These are phyloP conservation scores for Allophyes oxyacanthae DNA, from an alignment of 2,888 invertebrate species.

Conservation along the genomic window DNA sequence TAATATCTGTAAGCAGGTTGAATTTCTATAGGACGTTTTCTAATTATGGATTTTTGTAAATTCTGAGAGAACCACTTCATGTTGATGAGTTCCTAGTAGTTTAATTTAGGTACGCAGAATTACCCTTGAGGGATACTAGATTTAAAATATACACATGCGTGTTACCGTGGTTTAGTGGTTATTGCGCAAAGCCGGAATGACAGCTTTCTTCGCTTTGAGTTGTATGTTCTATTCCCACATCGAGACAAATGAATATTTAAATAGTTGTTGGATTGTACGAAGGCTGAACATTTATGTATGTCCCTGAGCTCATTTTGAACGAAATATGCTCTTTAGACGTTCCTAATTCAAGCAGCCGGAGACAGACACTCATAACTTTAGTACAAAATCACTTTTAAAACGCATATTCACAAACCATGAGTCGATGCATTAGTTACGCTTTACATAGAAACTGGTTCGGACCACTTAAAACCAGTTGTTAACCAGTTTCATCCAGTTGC, in stretches of 20 bases:
- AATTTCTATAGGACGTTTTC: too few relatives aligned
- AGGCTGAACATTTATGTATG: too few relatives aligned
- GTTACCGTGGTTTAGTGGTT: too few relatives aligned
- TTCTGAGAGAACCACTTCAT: background rate
- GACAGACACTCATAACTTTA: too few relatives aligned
- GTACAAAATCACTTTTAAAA: conserved; percentile 32
- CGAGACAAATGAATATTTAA: background rate
- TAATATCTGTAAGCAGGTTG: too few relatives aligned
- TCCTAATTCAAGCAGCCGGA: too few relatives aligned
- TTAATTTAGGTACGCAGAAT: background rate
- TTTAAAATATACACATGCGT: too few relatives aligned
- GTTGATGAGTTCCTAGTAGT: background rate
- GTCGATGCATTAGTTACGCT: conserved; percentile 49
- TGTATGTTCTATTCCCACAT: background rate
- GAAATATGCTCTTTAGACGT: too few relatives aligned
- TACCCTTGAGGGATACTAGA: too few relatives aligned
- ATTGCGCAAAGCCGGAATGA: background rate
- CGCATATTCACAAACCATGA: conserved; percentile 47
- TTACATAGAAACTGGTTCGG: conserved; percentile 55
- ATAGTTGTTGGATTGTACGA: too few relatives aligned
- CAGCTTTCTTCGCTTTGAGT: background rate
- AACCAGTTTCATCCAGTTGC: conserved; percentile 49
- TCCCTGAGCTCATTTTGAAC: too few relatives aligned
- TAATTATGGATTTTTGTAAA: background rate
- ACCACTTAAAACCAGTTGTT: conserved; percentile 64